Evolutionary conservation across 2,797 vertebrate genomes (phyloP), one percentile per base, ranked within the genome.

Genomic region (Peromyscus attwateri): DNA sequence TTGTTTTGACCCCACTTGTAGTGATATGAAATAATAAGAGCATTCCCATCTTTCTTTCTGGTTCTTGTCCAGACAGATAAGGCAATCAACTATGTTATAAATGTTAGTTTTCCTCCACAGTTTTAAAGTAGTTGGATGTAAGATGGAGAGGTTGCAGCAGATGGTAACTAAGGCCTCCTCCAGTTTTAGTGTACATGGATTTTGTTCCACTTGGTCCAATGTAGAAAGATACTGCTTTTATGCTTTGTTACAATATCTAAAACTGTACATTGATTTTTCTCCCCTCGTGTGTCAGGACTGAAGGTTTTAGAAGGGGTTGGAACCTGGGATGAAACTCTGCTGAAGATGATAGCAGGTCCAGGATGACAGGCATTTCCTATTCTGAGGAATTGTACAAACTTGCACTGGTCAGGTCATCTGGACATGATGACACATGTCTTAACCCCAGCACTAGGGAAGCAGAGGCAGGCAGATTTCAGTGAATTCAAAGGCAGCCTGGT

Each of bases 91-190:
- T 64, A 71, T 71, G 79, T 76, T 64, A 66, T 94, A 62, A 76
- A 82, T 57, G 40, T 60, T 89, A 88, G 3, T 92, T 96, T 92
- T 96, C 64, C 76, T 96, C 52, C 10, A 43, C 79, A 31, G 64
- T 89, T 89, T 90, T 55, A 55, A 68, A 75, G 17, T 81, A 88
- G 55, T 91, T 37, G 21, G 29, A 73, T 92, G 1, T 55, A 93
- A 75, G 29, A 52, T 71, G 70, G 94, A 85, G 21, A 25, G 13
- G 71, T n/a, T 81, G 0, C 25, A 89, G 11, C 3, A 94, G n/a
- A 88, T 52, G n/a, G 83, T 52, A 37, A 46, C 31, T 46, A 76
- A 75, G 27, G 6, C 6, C 25, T 43, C 29, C 62, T 89, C 43
- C 16, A 73, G 19, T 73, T 88, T 84, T 77, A 64, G 62, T 55